A percentile compares a stretch with the other conserved stretches of the same genome.
Conservation (phyloP, 2,113 vertebrate genomes). For the Charadrius vociferus region DNA sequence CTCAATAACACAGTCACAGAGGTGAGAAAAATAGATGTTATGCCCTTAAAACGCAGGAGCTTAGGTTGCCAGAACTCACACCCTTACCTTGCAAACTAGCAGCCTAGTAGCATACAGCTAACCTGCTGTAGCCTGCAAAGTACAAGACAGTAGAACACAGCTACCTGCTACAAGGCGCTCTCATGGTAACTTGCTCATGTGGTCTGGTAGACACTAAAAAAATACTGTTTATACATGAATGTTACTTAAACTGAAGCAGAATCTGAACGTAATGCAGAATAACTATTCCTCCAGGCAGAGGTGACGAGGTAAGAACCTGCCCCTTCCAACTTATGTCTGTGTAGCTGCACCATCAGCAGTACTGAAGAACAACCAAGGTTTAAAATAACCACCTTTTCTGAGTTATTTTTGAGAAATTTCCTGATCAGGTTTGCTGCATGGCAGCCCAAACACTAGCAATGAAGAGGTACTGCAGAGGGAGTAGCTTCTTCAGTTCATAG, state of each 20-base stretch:
- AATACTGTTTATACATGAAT: background rate
- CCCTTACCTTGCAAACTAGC: background rate
- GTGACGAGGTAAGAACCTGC: background rate
- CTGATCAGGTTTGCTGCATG: background rate
- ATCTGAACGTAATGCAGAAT: background rate
- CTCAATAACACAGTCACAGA: background rate
- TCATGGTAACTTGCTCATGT: background rate
- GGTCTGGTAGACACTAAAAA: background rate
- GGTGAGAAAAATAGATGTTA: background rate
- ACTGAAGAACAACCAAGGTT: background rate
- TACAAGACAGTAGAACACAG: background rate
- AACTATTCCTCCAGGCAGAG: background rate
- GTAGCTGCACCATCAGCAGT: background rate
- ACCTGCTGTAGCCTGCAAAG: background rate
- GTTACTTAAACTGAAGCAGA: background rate
- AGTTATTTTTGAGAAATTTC: background rate
- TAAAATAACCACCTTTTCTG: background rate
- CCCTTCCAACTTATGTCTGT: background rate
- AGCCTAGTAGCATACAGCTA: background rate
- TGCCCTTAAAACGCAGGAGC: background rate
- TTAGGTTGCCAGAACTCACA: background rate
- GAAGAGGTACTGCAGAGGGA: background rate
- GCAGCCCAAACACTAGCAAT: background rate
- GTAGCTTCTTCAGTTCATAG: background rate
- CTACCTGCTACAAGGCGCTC: background rate